A percentile compares a stretch with the other conserved stretches of the same genome.
Conservation (phyloP, 2,797 vertebrate species). For the Pangasius larnaudii region DNA sequence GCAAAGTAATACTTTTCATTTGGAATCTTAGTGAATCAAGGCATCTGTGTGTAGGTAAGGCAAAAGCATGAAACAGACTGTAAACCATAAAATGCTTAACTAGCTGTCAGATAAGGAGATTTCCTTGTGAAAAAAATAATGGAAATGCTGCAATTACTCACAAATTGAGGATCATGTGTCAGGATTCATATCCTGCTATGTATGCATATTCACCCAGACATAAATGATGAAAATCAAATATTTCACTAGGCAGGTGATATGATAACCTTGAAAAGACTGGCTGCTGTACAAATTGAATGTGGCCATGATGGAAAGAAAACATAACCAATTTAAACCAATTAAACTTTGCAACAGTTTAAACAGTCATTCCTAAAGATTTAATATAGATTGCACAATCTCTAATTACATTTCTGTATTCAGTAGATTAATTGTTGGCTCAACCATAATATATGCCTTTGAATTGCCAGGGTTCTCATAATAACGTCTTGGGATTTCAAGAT, state of each 20-base stretch:
- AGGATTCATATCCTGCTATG: neutral
- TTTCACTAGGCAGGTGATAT: neutral
- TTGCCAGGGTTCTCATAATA: neutral
- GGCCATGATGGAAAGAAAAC: neutral
- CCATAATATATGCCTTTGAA: neutral
- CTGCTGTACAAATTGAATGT: neutral
- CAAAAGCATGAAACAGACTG: neutral
- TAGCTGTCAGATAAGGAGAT: neutral
- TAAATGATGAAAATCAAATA: neutral
- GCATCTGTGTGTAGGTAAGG: neutral
- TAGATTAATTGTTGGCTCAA: conserved; percentile 10
- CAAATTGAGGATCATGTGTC: neutral
- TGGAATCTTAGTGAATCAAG: too few relatives aligned
- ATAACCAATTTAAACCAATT: neutral
- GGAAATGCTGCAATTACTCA: neutral
- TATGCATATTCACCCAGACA: neutral
- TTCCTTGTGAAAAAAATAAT: neutral
- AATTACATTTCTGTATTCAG: neutral
- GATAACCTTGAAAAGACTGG: neutral
- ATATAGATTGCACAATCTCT: conserved; percentile 11
- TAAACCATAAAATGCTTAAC: neutral
- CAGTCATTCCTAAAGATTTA: conserved; percentile 8
- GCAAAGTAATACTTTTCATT: neutral
- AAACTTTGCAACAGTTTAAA: conserved; percentile 10
- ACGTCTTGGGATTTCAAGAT: neutral